A percentile compares a stretch with the other conserved stretches of the same genome.
Conservation (phyloP, 37 sponge, comb jelly and placozoan genomes). For the Halichondria panicea region DNA sequence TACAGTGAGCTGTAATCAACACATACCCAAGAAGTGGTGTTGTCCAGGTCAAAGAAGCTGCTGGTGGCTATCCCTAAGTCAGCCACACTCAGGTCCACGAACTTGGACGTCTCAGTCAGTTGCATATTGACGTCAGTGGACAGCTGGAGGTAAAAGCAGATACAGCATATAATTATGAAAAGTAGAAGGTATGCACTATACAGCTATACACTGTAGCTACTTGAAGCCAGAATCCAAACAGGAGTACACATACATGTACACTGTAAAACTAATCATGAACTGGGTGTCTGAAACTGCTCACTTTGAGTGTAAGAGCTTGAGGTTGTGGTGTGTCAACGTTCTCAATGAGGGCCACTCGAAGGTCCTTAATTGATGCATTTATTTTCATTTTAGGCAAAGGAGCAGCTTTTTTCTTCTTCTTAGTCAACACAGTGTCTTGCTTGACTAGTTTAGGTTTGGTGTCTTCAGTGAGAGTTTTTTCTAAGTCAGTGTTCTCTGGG, state of each 20-base stretch:
- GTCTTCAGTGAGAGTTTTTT: not conserved
- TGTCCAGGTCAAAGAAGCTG: constrained; percentile 50
- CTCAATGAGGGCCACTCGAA: constrained; percentile 74
- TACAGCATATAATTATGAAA: too few species aligned
- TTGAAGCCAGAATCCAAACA: not conserved
- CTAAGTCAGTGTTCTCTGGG: not conserved
- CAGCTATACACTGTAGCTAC: not conserved
- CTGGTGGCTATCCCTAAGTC: constrained; percentile 52
- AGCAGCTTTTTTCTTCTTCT: not conserved
- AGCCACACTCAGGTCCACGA: constrained; percentile 21
- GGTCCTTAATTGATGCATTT: constrained; percentile 23
- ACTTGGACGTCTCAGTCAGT: constrained; percentile 44
- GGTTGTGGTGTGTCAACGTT: constrained; percentile 30
- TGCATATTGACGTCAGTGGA: constrained; percentile 37
- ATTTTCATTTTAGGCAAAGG: constrained; percentile 40
- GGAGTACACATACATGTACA: not conserved
- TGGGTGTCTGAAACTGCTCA: not conserved
- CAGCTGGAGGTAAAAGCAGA: not conserved
- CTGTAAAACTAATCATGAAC: not conserved
- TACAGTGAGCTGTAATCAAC: too few species aligned
- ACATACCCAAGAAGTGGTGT: constrained; percentile 50
- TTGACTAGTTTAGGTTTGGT: not conserved
- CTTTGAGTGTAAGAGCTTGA: constrained; percentile 37
- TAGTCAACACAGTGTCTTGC: not conserved
- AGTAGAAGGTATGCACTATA: not conserved